Conservation (phyloP, 2,888 invertebrate species). For the Nymphalis urticae region DNA sequence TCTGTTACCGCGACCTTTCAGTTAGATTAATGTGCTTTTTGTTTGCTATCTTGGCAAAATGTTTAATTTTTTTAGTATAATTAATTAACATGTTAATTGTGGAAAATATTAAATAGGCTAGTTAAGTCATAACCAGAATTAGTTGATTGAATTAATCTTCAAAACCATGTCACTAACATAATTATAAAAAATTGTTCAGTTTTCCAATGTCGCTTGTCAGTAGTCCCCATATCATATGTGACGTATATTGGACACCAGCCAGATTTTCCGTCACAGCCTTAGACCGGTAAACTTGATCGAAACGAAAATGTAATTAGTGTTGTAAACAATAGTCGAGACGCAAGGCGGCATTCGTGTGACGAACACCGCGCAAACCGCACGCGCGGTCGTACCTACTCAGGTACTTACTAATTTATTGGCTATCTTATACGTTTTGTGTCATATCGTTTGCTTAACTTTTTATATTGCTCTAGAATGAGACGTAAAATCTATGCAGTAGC, state of each 20-base stretch:
- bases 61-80: too few species aligned
- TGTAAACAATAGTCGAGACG: slow-evolving; percentile 74
- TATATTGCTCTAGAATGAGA: slow-evolving; percentile 32
- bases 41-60: too few species aligned
- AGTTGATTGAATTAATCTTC: too few species aligned
- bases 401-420: slow-evolving; percentile 56
- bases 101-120: too few species aligned
- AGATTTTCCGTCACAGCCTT: slow-evolving; percentile 75
- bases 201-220: slow-evolving; percentile 14
- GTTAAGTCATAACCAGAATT: too few species aligned
- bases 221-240: slow-evolving; percentile 36
- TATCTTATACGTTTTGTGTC: slow-evolving; percentile 59
- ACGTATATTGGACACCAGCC: slow-evolving; percentile 53
- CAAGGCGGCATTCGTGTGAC: slow-evolving; percentile 73
- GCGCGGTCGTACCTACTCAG: slow-evolving; percentile 54
- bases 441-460: slow-evolving; percentile 54
- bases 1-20: too few species aligned
- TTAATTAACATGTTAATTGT: too few species aligned
- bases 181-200: background rate
- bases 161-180: background rate
- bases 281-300: slow-evolving; percentile 75
- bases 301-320: slow-evolving; percentile 76
- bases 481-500: slow-evolving; percentile 33
- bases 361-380: slow-evolving; percentile 69
- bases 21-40: too few species aligned